Evolutionary conservation across 1,140 invertebrate genomes (phyloP).

Genomic region (Lasioglossum baleicum): DNA sequence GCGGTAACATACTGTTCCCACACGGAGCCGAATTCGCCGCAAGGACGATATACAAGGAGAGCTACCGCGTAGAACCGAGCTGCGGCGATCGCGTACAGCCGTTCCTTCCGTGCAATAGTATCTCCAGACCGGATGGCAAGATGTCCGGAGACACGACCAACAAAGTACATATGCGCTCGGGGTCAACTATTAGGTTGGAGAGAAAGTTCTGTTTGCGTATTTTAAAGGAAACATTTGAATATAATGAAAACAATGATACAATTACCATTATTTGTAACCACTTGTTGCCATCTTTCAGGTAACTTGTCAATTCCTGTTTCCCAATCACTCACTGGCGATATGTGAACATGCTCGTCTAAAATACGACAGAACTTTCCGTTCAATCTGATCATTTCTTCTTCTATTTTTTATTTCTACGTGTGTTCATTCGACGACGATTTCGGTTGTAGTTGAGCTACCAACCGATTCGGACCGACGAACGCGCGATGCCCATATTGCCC

Average conservation of each 20-base stretch:
- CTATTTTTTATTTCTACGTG: neutral
- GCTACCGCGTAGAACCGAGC: conserved; percentile 59
- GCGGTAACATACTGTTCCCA: conserved; percentile 47
- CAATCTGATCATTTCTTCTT: no score
- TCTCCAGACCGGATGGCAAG: conserved; percentile 65
- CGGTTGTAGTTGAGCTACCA: conserved; percentile 70
- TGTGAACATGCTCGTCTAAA: no score
- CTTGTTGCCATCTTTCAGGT: no score
- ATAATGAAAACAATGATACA: no score
- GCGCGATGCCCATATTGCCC: conserved; percentile 65
- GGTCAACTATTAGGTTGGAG: no score
- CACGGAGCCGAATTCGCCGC: conserved; percentile 59
- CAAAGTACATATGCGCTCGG: no score
- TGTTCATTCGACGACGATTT: neutral
- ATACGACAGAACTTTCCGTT: no score
- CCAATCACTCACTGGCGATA: no score
- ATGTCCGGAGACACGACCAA: conserved; percentile 73
- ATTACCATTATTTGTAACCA: no score
- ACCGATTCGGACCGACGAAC: conserved; percentile 64
- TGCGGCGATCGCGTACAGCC: conserved; percentile 51
- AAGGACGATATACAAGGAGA: conserved; percentile 72
- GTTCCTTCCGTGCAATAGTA: conserved; percentile 65
- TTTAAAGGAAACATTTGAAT: no score
- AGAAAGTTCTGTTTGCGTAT: no score
- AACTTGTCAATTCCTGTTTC: no score